These are phyloP conservation scores for Sylvicola fuscatus DNA, from an alignment of 2,888 invertebrate genomes.

Conservation along the genomic window DNA sequence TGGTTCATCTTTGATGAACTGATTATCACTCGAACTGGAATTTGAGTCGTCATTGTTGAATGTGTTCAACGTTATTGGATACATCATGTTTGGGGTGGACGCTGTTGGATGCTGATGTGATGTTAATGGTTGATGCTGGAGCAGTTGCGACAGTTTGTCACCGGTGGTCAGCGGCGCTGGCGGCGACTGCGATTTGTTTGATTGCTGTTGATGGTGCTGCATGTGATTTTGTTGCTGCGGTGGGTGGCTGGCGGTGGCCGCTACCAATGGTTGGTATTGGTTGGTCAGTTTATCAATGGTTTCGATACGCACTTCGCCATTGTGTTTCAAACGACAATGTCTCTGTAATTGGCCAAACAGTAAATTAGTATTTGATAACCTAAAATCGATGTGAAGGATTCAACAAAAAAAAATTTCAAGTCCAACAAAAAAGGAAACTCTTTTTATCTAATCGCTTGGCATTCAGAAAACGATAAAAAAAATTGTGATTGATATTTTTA, in stretches of 20 bases:
- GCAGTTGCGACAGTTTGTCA: neutral
- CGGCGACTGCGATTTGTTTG: slow-evolving; percentile 12
- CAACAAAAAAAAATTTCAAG: too few relatives aligned
- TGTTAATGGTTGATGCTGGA: neutral
- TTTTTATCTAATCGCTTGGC: too few relatives aligned
- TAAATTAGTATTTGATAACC: too few relatives aligned
- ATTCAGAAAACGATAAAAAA: too few relatives aligned
- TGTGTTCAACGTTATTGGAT: neutral
- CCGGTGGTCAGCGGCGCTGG: slow-evolving; percentile 2
- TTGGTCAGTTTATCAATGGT: slow-evolving; percentile 16
- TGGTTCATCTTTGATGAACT: slow-evolving; percentile 20
- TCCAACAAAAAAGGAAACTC: too few relatives aligned
- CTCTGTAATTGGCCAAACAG: slow-evolving; percentile 29
- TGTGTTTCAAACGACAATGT: slow-evolving; percentile 59
- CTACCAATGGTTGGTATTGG: slow-evolving; percentile 3
- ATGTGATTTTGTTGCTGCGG: slow-evolving; percentile 9
- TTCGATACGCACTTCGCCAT: slow-evolving; percentile 50
- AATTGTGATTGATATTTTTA: too few relatives aligned
- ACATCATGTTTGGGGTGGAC: neutral
- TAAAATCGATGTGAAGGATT: too few relatives aligned
- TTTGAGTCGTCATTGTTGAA: too few relatives aligned
- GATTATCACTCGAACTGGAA: slow-evolving; percentile 6
- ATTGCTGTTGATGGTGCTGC: slow-evolving; percentile 11
- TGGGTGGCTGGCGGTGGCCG: neutral
- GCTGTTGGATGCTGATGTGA: slow-evolving; percentile 2